phyloP scores from a whole-genome alignment of 1,140 invertebrate genomes.

The Odontomachus brunneus region DNA sequence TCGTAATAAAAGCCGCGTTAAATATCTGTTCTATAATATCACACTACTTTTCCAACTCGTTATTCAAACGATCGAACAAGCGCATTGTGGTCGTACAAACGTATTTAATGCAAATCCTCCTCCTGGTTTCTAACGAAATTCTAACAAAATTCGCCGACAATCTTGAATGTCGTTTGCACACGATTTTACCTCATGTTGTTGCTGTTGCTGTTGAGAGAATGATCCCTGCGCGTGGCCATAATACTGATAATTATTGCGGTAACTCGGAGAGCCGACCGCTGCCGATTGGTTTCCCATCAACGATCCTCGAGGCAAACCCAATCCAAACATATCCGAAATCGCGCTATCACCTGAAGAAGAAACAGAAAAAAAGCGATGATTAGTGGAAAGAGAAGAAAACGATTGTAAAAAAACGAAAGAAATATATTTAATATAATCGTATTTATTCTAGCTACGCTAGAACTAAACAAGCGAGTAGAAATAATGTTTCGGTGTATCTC shows the following conservation, averaged over 20 bases:
- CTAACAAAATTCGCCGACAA: too few species aligned
- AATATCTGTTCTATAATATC: not conserved
- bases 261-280: conserved; percentile 70
- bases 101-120: too few species aligned
- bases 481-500: too few species aligned
- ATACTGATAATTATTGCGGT: conserved; percentile 75
- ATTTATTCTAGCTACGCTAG: too few species aligned
- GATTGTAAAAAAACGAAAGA: not conserved
- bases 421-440: not conserved
- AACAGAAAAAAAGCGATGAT: conserved; percentile 35
- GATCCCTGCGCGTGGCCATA: conserved; percentile 79
- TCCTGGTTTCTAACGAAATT: too few species aligned
- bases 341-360: conserved; percentile 80
- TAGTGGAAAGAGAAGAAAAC: conserved; percentile 22
- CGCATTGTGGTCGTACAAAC: too few species aligned
- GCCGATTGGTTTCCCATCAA: conserved; percentile 81
- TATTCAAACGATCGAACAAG: not conserved
- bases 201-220: conserved; percentile 56
- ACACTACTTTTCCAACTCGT: not conserved
- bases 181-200: conserved; percentile 73
- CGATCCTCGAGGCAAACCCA: conserved; percentile 85
- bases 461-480: too few species aligned
- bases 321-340: conserved; percentile 86
- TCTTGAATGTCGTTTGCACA: not conserved
- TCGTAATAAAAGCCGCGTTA: conserved; percentile 45